These are phyloP conservation scores for Zaprionus davidi DNA, from an alignment of 1,140 invertebrate genomes.

Conservation along the genomic window DNA sequence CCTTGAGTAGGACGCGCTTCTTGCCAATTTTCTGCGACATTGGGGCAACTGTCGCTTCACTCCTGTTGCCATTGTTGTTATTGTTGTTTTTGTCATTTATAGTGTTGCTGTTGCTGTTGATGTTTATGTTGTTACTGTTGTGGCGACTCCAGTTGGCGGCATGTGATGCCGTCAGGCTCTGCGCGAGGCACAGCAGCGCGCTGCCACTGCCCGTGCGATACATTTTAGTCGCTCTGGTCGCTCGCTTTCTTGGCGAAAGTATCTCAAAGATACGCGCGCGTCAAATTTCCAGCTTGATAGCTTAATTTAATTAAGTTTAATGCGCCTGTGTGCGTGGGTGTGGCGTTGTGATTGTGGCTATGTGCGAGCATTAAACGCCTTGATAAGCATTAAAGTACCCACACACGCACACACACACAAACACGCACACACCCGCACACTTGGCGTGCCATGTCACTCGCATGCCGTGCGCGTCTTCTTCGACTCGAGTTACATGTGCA, in stretches of 20 bases:
- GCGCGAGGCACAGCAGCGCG: slow-evolving; percentile 34
- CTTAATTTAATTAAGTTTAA: slow-evolving; percentile 49
- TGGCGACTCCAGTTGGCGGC: slow-evolving; percentile 20
- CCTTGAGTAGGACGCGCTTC: slow-evolving; percentile 29
- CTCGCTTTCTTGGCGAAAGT: slow-evolving; percentile 10
- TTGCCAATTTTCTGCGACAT: background rate
- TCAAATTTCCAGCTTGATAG: slow-evolving; percentile 29
- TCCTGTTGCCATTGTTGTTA: background rate
- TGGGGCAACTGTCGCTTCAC: no score
- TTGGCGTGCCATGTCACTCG: background rate
- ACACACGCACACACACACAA: background rate
- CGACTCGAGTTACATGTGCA: slow-evolving; percentile 13
- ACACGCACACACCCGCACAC: background rate
- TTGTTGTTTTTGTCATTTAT: background rate
- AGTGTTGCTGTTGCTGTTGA: background rate
- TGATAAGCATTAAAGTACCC: slow-evolving; percentile 36
- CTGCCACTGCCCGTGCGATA: slow-evolving; percentile 39
- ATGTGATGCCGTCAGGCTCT: slow-evolving; percentile 23
- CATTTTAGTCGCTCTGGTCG: background rate
- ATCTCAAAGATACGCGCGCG: slow-evolving; percentile 25
- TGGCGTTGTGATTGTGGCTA: background rate
- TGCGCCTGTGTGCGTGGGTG: slow-evolving; percentile 6
- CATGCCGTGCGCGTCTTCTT: background rate
- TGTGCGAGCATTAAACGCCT: slow-evolving; percentile 21
- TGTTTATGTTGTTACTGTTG: background rate